Percentiles rank a stretch among this genome's conserved stretches.
These are phyloP conservation scores for Acanthoscelides obtectus DNA, from an alignment of 2,888 invertebrate genomes.

Conservation along the genomic window DNA sequence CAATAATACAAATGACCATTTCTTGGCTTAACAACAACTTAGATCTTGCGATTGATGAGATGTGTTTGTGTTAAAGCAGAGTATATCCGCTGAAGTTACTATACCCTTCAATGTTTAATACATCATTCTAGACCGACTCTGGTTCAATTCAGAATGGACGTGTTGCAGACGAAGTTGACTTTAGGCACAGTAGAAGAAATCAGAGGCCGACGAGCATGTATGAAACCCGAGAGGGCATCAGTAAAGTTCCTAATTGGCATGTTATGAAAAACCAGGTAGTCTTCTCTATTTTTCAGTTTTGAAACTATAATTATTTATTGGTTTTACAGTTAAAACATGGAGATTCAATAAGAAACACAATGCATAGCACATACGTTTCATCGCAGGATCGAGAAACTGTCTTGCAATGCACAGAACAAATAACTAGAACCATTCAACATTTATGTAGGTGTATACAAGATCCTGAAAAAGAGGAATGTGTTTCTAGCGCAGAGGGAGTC, in stretches of 20 bases:
- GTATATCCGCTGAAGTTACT: no score
- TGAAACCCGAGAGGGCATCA: slow-evolving; percentile 68
- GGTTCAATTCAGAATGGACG: slow-evolving; percentile 9
- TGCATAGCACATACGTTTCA: slow-evolving; percentile 47
- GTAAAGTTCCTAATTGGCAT: slow-evolving; percentile 43
- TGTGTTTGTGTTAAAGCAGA: neutral
- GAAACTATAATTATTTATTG: neutral
- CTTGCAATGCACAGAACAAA: slow-evolving; percentile 76
- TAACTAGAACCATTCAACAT: slow-evolving; percentile 84
- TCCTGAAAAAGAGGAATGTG: slow-evolving; percentile 60
- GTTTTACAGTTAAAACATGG: slow-evolving; percentile 36
- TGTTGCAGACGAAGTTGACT: slow-evolving; percentile 28
- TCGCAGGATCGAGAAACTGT: slow-evolving; percentile 55
- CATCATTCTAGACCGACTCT: neutral
- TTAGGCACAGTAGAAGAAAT: slow-evolving; percentile 35
- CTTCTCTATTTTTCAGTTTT: neutral
- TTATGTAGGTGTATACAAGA: slow-evolving; percentile 72
- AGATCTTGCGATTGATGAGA: neutral
- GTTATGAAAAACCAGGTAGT: slow-evolving; percentile 41
- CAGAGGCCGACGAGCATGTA: slow-evolving; percentile 86
- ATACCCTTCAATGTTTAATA: no score
- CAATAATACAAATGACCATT: no score
- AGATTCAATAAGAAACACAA: slow-evolving; percentile 36
- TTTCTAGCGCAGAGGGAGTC: slow-evolving; percentile 72
- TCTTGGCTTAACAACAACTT: no score